Evolutionary conservation across 2,888 invertebrate genomes (phyloP), one percentile per base, ranked within the genome.

Genomic region (Coleophora deauratella): DNA sequence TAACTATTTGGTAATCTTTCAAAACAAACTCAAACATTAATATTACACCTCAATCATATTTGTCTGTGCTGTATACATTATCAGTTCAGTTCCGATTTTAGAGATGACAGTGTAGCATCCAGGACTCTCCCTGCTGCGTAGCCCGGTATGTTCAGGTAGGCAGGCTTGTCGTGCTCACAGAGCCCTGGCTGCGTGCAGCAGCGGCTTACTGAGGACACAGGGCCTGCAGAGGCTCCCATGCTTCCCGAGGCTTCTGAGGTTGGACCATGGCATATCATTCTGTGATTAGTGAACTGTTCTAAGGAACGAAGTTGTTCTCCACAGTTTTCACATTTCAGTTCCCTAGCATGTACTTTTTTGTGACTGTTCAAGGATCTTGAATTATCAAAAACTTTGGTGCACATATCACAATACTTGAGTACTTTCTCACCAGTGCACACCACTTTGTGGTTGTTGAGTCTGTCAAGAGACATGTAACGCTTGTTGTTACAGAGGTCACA

Each of bases 401-500:
- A 87, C 86, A 87, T 87, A 69, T 87, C 86, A 64, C 86, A 86
- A 58, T 76, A 87, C 54, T 87, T 87, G 41, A 87, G 64, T 41
- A 77, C 72, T 54, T 84, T 86, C 50, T 86, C 86, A 32, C 86
- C 86, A 30, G 86, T 86, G 55, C 86, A 86, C 9, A 86, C 86
- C 38, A 86, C 82, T 53, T 85, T 84, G 52, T 87, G 86, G 57
- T 86, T 87, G 54, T 86, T 86, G 38, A 87, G 76, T 62, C 86
- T 68, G 55, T 87, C 86, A 27, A 87, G 56, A 32, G 86, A 86
- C 86, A 87, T 86, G 56, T 86, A 86, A 21, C 86, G 76, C 55
- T 86, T 87, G 48, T 87, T 87, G 55, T 87, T 86, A 55, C 86
- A 87, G 40, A 86, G 59, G 55, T 87, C 86, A 73, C 86, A 87